Conservation (phyloP, 1,140 invertebrate genomes). For the Scaptomyza montana region DNA sequence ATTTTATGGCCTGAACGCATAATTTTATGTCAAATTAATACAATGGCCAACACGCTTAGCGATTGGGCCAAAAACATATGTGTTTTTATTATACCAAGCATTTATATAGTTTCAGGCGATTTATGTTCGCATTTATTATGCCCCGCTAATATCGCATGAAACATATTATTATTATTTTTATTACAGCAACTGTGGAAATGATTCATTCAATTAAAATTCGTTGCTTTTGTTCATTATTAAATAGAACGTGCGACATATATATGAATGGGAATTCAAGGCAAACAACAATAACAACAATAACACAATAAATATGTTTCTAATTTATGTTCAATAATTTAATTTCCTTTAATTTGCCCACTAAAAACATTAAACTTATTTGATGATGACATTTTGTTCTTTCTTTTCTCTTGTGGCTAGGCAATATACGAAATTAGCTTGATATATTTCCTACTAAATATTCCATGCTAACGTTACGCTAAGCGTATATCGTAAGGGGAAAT, state of each 20-base stretch:
- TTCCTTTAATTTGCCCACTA: conserved; percentile 36
- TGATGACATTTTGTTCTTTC: too few relatives aligned
- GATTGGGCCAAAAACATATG: conserved; percentile 32
- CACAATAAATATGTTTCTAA: conserved; percentile 57
- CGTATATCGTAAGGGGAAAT: conserved; percentile 75
- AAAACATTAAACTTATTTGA: conserved; percentile 41
- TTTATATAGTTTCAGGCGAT: conserved; percentile 32
- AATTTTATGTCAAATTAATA: conserved; percentile 81
- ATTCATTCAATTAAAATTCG: conserved; percentile 72
- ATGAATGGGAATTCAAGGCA: conserved; percentile 39
- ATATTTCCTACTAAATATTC: too few relatives aligned
- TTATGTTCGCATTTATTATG: conserved; percentile 65
- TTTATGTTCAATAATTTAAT: conserved; percentile 65
- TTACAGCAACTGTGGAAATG: conserved; percentile 69
- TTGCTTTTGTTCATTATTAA: conserved; percentile 52
- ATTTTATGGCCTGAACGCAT: conserved; percentile 63
- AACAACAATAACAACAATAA: conserved; percentile 1
- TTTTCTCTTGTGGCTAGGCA: too few relatives aligned
- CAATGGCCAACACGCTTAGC: conserved; percentile 48
- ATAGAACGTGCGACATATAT: conserved; percentile 60
- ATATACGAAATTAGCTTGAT: too few relatives aligned
- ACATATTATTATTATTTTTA: conserved; percentile 75
- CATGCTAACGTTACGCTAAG: conserved; percentile 30
- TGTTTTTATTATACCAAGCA: not conserved
- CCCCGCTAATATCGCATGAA: conserved; percentile 59